These are phyloP conservation scores for Zaprionus obscuricornis DNA, from an alignment of 2,888 invertebrate species.

Conservation along the genomic window DNA sequence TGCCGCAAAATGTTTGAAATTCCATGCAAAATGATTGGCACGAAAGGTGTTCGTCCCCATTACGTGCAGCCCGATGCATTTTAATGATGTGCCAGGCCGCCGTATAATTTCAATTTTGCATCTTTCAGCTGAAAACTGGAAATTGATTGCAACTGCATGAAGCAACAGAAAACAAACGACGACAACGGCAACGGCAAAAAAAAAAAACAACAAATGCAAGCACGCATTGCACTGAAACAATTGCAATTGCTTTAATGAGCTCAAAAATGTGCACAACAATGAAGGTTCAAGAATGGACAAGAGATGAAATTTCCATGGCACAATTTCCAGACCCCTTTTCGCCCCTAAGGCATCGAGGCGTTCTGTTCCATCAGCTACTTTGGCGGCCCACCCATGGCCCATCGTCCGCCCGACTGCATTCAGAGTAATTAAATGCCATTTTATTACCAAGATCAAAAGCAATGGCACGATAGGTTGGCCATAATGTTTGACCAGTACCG, in stretches of 20 bases:
- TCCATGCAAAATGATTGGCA: constrained; percentile 43
- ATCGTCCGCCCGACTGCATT: constrained; percentile 35
- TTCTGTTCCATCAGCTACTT: constrained; percentile 13
- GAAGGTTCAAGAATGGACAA: constrained; percentile 40
- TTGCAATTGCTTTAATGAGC: constrained; percentile 72
- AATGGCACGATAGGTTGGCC: constrained; percentile 55
- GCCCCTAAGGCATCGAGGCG: background rate
- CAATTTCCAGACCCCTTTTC: background rate
- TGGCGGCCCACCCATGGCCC: constrained; percentile 14
- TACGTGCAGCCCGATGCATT: constrained; percentile 65
- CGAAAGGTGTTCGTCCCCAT: constrained; percentile 57
- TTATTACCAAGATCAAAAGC: constrained; percentile 71
- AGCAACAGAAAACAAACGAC: constrained; percentile 1
- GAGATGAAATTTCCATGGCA: constrained; percentile 50
- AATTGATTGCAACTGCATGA: constrained; percentile 60
- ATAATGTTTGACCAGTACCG: constrained; percentile 27
- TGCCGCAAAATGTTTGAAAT: constrained; percentile 47
- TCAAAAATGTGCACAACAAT: constrained; percentile 73
- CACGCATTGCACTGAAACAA: constrained; percentile 61
- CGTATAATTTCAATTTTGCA: constrained; percentile 72
- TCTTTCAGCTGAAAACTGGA: constrained; percentile 69
- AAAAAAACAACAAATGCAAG: constrained; percentile 26
- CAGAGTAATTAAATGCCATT: constrained; percentile 74
- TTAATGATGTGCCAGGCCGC: constrained; percentile 67
- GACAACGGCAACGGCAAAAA: constrained; percentile 28